Percentiles rank a stretch among this genome's conserved stretches.
phyloP scores from a whole-genome alignment of 2,888 invertebrate species.

The Panzeria rudis region DNA sequence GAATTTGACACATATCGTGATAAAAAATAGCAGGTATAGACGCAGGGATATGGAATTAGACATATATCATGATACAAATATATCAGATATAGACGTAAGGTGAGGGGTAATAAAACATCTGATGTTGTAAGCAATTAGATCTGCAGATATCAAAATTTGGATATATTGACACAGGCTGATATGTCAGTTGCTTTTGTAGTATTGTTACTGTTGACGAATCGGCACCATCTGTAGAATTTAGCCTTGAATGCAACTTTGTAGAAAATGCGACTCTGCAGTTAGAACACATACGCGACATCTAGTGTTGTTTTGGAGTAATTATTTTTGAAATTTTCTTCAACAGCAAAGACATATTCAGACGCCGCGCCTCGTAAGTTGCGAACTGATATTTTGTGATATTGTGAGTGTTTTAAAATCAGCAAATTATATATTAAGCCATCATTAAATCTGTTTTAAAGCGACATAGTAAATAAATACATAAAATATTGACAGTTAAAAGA shows the following conservation, averaged over 20 bases:
- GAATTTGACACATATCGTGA: no score
- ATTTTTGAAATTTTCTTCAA: constrained; percentile 66
- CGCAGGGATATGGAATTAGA: no score
- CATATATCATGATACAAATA: no score
- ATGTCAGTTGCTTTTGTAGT: no score
- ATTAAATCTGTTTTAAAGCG: not conserved
- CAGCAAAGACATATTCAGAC: constrained; percentile 39
- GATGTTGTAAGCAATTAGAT: no score
- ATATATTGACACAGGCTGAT: no score
- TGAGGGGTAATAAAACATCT: no score
- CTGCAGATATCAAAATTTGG: no score
- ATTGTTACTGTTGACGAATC: no score
- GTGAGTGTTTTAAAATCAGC: not conserved
- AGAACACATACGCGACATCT: constrained; percentile 6
- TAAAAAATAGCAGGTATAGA: no score
- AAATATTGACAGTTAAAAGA: not conserved
- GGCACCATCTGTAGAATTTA: no score
- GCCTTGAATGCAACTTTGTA: constrained; percentile 8
- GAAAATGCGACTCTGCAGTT: constrained; percentile 27
- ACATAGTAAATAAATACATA: not conserved
- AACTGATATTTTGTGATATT: constrained; percentile 11
- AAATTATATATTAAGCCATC: not conserved
- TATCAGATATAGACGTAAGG: no score
- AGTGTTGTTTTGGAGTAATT: constrained; percentile 16
- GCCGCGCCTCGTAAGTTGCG: constrained; percentile 28